A percentile compares a stretch with the other conserved stretches of the same genome.
phyloP scores from a whole-genome alignment of 2,888 invertebrate genomes.

The Habrosyne pyritoides region DNA sequence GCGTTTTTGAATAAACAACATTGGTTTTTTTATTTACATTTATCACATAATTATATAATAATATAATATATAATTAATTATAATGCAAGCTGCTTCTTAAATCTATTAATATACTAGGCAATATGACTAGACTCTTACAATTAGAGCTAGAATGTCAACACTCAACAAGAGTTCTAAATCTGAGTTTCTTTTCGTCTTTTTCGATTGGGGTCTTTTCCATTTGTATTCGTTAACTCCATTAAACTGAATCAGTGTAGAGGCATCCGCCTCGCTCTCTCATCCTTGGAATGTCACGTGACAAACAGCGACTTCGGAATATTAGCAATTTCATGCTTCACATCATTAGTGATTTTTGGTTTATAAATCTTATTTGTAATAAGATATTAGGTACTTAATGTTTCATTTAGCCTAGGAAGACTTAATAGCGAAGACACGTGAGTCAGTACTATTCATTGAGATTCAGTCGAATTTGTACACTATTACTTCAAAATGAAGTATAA shows the following conservation, averaged over 20 bases:
- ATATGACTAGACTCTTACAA: not conserved
- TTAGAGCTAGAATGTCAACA: no score
- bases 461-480: conserved; percentile 18
- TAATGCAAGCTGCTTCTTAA: not conserved
- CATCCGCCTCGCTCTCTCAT: no score
- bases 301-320: no score
- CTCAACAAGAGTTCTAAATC: no score
- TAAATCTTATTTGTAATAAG: not conserved
- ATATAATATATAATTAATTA: not conserved
- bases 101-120: not conserved
- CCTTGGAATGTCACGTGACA: no score
- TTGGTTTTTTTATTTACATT: not conserved
- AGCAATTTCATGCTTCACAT: no score
- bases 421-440: not conserved
- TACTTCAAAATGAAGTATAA: conserved; percentile 31
- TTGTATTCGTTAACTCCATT: no score
- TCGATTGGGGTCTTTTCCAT: no score
- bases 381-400: not conserved
- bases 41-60: no score
- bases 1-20: not conserved
- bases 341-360: no score
- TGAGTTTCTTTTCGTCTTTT: no score
- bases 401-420: not conserved
- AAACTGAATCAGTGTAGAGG: no score
- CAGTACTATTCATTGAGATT: conserved; percentile 14